A percentile compares a stretch with the other conserved stretches of the same genome.
phyloP scores from a whole-genome alignment of 2,797 vertebrate species.

The Chelidonichthys spinosus region DNA sequence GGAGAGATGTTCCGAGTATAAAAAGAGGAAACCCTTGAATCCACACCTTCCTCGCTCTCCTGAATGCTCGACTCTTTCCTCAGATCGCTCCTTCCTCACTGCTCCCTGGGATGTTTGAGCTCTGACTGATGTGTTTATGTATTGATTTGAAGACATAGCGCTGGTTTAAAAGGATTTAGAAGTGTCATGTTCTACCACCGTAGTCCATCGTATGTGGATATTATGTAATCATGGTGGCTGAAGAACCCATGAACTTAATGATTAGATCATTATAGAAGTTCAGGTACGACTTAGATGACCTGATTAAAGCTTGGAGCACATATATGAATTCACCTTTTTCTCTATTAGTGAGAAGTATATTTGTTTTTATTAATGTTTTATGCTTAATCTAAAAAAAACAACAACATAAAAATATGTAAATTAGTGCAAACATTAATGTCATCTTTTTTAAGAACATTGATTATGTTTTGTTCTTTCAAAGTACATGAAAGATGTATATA shows the following conservation, averaged over 20 bases:
- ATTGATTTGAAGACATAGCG: neutral
- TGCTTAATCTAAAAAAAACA: neutral
- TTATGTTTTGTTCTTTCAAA: constrained; percentile 3
- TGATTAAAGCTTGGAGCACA: neutral
- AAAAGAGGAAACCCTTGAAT: constrained; percentile 52
- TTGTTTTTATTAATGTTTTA: neutral
- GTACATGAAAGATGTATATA: constrained; percentile 40
- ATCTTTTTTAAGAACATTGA: neutral
- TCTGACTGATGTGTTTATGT: constrained; percentile 41
- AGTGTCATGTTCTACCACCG: constrained; percentile 11
- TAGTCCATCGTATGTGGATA: neutral
- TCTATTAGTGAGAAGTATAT: neutral
- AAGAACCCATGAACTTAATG: neutral
- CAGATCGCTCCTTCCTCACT: constrained; percentile 53
- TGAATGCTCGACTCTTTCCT: constrained; percentile 50
- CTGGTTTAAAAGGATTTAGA: neutral
- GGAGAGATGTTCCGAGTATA: constrained; percentile 54
- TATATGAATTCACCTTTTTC: neutral
- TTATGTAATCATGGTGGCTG: constrained; percentile 24
- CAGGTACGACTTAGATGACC: neutral
- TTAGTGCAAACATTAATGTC: neutral
- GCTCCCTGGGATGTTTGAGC: constrained; percentile 59
- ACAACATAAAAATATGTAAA: neutral
- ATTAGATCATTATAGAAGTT: neutral
- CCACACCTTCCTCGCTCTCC: constrained; percentile 37